Evolutionary conservation across 2,888 invertebrate species (phyloP).

Genomic region (Lordiphosa andalusiaca): DNA sequence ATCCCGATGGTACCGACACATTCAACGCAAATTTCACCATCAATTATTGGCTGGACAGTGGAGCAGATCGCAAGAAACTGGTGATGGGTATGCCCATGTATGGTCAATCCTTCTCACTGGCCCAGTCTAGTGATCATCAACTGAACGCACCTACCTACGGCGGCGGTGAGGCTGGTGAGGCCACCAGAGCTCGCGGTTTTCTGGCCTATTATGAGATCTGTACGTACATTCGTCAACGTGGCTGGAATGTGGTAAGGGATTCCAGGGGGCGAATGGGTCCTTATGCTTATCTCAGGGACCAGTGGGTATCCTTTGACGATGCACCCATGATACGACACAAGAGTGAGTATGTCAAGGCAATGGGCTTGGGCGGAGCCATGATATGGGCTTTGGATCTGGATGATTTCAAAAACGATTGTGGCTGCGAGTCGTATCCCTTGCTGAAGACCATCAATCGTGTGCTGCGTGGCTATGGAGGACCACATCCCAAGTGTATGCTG

Average conservation of each 20-base stretch:
- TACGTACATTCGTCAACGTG: constrained; percentile 86
- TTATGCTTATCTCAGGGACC: constrained; percentile 89
- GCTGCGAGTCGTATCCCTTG: constrained; percentile 90
- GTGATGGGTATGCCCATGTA: constrained; percentile 94
- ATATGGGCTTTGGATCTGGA: constrained; percentile 94
- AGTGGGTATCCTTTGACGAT: constrained; percentile 97
- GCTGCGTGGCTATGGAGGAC: constrained; percentile 84
- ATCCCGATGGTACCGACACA: constrained; percentile 86
- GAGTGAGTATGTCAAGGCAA: constrained; percentile 88
- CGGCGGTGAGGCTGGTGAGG: constrained; percentile 93
- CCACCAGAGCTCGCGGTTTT: constrained; percentile 92
- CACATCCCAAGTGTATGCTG: constrained; percentile 84
- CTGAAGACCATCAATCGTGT: constrained; percentile 90
- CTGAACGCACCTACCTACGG: constrained; percentile 90
- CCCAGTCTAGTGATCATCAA: constrained; percentile 84
- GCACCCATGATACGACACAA: constrained; percentile 90
- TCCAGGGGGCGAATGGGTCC: constrained; percentile 92
- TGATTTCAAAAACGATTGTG: constrained; percentile 90
- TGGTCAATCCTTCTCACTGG: constrained; percentile 92
- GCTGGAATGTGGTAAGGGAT: constrained; percentile 90
- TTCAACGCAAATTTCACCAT: constrained; percentile 94
- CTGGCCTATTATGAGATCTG: constrained; percentile 95
- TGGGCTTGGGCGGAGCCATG: constrained; percentile 92
- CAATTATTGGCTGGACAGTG: constrained; percentile 91
- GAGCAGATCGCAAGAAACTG: constrained; percentile 89